Conservation (phyloP, 2,888 invertebrate species). For the Periphyllus acericola region DNA sequence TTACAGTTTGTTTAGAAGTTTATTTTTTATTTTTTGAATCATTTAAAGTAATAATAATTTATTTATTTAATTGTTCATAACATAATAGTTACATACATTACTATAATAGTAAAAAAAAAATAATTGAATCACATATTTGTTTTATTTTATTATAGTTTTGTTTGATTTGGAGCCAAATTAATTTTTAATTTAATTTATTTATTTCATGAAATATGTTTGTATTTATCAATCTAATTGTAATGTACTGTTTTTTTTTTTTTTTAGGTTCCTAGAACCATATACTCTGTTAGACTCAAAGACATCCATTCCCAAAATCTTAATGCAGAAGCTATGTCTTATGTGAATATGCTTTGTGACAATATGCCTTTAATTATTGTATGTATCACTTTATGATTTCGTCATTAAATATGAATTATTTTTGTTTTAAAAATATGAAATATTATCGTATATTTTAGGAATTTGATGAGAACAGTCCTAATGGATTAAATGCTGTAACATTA, state of each 20-base stretch:
- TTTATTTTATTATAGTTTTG: too few relatives aligned
- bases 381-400: neutral
- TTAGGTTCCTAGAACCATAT: conserved; percentile 42
- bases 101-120: too few relatives aligned
- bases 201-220: too few relatives aligned
- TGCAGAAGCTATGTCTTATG: conserved; percentile 36
- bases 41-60: too few relatives aligned
- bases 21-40: too few relatives aligned
- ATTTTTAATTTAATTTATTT: too few relatives aligned
- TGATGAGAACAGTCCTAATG: conserved; percentile 23
- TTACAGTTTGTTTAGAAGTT: too few relatives aligned
- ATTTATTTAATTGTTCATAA: too few relatives aligned
- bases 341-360: conserved; percentile 47
- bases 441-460: conserved; percentile 43
- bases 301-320: neutral
- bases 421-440: neutral
- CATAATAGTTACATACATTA: too few relatives aligned
- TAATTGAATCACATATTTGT: too few relatives aligned
- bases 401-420: neutral
- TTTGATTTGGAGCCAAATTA: too few relatives aligned
- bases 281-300: conserved; percentile 5
- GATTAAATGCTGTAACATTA: conserved; percentile 11
- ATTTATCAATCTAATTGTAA: neutral
- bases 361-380: conserved; percentile 48
- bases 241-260: neutral